A percentile compares a stretch with the other conserved stretches of the same genome.
Conservation (phyloP, 2,113 vertebrate species). For the Paramormyrops kingsleyae region DNA sequence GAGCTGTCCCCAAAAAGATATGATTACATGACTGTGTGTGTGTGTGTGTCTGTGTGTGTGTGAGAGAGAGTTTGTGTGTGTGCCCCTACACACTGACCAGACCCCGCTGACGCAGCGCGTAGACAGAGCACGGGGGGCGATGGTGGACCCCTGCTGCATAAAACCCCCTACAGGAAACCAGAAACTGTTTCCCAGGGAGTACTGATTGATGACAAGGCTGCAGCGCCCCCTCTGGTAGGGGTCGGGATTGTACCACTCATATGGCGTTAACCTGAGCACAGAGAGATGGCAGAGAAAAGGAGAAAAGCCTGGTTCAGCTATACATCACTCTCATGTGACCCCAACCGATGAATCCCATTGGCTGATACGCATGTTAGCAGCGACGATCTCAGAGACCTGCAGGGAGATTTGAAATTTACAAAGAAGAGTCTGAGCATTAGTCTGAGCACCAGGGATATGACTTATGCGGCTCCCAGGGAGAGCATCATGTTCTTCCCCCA, state of each 20-base stretch:
- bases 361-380: background rate
- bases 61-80: background rate
- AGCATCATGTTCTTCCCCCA: background rate
- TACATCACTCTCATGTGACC: background rate
- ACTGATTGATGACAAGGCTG: slow-evolving; percentile 92
- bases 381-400: background rate
- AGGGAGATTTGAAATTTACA: background rate
- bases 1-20: too few relatives aligned
- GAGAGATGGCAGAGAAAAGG: background rate
- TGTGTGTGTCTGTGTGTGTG: background rate
- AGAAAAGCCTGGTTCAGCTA: background rate
- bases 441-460: background rate
- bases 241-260: slow-evolving; percentile 97
- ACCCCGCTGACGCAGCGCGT: slow-evolving; percentile 95
- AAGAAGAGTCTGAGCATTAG: background rate
- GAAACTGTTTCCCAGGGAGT: slow-evolving; percentile 92
- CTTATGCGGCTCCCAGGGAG: background rate
- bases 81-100: slow-evolving; percentile 68
- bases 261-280: slow-evolving; percentile 76
- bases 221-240: slow-evolving; percentile 87
- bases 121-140: slow-evolving; percentile 88
- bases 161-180: slow-evolving; percentile 97
- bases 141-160: slow-evolving; percentile 98
- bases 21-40: background rate
- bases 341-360: background rate